phyloP scores from a whole-genome alignment of 2,797 vertebrate species.

The Tapera naevia region DNA sequence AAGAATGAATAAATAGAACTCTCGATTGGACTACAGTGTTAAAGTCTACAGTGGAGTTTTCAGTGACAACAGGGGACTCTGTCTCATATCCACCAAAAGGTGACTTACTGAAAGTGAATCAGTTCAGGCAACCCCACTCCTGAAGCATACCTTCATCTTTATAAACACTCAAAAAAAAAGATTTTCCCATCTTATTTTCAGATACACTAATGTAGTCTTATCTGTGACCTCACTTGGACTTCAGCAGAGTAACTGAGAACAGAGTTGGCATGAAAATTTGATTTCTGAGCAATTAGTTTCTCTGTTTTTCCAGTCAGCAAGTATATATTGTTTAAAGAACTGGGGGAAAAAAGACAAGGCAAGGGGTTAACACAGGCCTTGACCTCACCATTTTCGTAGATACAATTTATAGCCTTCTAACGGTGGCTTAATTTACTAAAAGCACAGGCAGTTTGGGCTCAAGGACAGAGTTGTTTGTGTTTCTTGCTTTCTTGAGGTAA shows the following conservation, averaged over 20 bases:
- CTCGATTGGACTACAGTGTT: neutral
- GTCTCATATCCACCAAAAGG: rapidly evolving
- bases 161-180: neutral
- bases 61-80: neutral
- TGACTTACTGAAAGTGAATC: neutral
- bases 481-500: neutral
- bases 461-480: neutral
- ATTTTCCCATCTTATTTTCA: neutral
- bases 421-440: neutral
- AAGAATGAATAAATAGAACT: neutral
- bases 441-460: neutral
- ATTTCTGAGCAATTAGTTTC: neutral
- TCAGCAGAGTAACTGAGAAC: neutral
- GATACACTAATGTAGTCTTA: neutral
- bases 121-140: neutral
- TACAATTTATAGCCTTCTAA: neutral
- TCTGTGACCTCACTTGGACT: neutral
- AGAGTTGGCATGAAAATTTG: neutral
- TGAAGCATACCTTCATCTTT: neutral
- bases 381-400: neutral
- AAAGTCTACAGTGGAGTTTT: neutral
- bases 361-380: neutral
- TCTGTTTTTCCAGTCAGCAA: neutral
- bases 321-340: neutral
- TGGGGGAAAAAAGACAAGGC: neutral